Percentiles rank a stretch among this genome's conserved stretches.
Conservation (phyloP, 2,797 vertebrate genomes). For the Gymnopithys bicolor region DNA sequence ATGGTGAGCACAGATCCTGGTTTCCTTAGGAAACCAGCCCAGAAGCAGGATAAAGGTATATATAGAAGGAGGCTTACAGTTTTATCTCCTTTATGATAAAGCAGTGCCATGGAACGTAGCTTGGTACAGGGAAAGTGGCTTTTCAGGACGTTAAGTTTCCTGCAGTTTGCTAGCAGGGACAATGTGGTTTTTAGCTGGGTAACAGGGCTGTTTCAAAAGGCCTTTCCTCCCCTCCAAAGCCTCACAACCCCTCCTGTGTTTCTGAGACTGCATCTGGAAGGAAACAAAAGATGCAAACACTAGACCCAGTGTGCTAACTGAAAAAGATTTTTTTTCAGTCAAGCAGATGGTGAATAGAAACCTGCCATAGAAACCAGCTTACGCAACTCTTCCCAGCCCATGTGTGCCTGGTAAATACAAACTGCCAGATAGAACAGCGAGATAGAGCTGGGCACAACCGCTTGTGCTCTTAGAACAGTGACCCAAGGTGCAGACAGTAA, state of each 20-base stretch:
- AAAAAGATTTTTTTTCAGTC: slow-evolving; percentile 54
- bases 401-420: slow-evolving; percentile 42
- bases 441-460: slow-evolving; percentile 47
- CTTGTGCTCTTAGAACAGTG: neutral
- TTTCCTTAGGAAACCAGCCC: slow-evolving; percentile 14
- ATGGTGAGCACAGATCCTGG: neutral
- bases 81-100: slow-evolving; percentile 39
- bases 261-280: slow-evolving; percentile 47
- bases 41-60: neutral
- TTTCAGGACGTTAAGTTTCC: neutral
- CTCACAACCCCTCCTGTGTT: neutral
- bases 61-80: neutral
- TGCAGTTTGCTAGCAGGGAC: neutral
- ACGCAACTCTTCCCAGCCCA: slow-evolving; percentile 7
- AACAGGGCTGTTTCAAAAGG: slow-evolving; percentile 28
- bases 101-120: slow-evolving; percentile 9
- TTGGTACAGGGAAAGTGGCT: neutral
- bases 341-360: slow-evolving; percentile 54
- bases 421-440: slow-evolving; percentile 10
- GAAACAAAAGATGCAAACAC: slow-evolving; percentile 54
- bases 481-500: neutral
- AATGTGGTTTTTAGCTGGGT: neutral
- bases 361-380: slow-evolving; percentile 43
- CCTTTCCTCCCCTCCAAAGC: neutral
- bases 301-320: slow-evolving; percentile 40